These are phyloP conservation scores for Alauda arvensis DNA, from an alignment of 2,797 vertebrate species.

Conservation along the genomic window DNA sequence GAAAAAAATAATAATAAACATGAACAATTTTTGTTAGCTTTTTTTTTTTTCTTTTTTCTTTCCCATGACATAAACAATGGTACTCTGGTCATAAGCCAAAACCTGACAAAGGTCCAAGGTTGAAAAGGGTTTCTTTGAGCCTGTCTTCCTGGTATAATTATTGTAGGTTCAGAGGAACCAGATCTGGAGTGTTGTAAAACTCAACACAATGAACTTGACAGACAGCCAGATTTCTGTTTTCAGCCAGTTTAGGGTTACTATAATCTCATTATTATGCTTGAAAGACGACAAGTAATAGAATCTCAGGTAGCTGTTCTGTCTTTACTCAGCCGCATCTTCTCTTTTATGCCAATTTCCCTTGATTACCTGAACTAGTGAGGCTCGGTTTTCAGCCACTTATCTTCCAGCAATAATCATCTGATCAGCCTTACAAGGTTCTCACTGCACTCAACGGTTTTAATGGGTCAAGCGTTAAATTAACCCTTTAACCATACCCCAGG, in stretches of 20 bases:
- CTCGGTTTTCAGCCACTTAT: conserved; percentile 88
- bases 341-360: conserved; percentile 79
- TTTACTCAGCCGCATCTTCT: conserved; percentile 69
- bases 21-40: conserved; percentile 3
- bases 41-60: background rate
- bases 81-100: conserved; percentile 65
- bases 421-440: conserved; percentile 79
- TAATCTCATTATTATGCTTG: conserved; percentile 85
- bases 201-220: conserved; percentile 93
- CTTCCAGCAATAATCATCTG: conserved; percentile 85
- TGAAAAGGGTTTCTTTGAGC: conserved; percentile 76
- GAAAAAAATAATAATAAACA: conserved; percentile 43
- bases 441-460: conserved; percentile 78
- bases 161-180: conserved; percentile 81
- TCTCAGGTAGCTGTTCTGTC: conserved; percentile 79
- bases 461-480: conserved; percentile 86
- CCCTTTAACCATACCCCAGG: conserved; percentile 71
- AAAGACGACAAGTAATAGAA: conserved; percentile 89
- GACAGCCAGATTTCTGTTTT: conserved; percentile 89
- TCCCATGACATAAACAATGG: conserved; percentile 47
- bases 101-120: conserved; percentile 64
- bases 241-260: conserved; percentile 84
- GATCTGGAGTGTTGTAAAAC: conserved; percentile 84
- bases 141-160: conserved; percentile 75
- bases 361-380: conserved; percentile 83